Conservation (phyloP, 2,888 invertebrate genomes). For the Meiosimyza platycephala region DNA sequence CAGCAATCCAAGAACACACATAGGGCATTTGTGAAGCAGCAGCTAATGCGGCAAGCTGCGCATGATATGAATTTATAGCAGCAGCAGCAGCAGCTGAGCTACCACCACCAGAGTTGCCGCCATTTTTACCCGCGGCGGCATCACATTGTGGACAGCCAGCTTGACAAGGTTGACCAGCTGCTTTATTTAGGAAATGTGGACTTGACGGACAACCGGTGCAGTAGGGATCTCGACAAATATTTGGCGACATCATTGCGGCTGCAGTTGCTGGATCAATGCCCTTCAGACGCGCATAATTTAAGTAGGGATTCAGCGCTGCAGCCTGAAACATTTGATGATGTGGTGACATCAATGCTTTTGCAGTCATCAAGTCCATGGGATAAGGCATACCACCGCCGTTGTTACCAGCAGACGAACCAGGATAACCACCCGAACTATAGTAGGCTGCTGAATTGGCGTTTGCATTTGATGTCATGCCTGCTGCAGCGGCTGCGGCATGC, state of each 20-base stretch:
- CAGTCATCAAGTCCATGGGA: constrained; percentile 81
- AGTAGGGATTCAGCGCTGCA: constrained; percentile 81
- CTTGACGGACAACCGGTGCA: constrained; percentile 91
- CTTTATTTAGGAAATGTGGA: constrained; percentile 76
- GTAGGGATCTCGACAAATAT: constrained; percentile 89
- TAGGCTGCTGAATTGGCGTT: constrained; percentile 62
- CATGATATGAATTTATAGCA: constrained; percentile 82
- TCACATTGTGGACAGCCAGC: constrained; percentile 92
- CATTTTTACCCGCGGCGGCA: constrained; percentile 42
- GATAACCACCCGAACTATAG: constrained; percentile 62
- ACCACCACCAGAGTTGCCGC: constrained; percentile 39
- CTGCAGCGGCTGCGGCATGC: constrained; percentile 61
- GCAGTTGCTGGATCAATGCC: constrained; percentile 61
- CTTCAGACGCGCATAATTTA: constrained; percentile 88
- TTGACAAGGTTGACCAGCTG: constrained; percentile 77
- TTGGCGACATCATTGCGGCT: constrained; percentile 74
- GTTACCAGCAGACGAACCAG: neutral
- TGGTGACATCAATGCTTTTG: constrained; percentile 79
- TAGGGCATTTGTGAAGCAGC: constrained; percentile 86
- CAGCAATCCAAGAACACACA: constrained; percentile 92
- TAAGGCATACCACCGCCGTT: constrained; percentile 70
- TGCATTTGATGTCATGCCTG: constrained; percentile 40
- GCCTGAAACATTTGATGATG: constrained; percentile 81
- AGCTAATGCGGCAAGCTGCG: constrained; percentile 82
- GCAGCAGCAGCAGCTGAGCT: constrained; percentile 70